Evolutionary conservation across 2,888 invertebrate genomes (phyloP).

Genomic region (Ormia ochracea): DNA sequence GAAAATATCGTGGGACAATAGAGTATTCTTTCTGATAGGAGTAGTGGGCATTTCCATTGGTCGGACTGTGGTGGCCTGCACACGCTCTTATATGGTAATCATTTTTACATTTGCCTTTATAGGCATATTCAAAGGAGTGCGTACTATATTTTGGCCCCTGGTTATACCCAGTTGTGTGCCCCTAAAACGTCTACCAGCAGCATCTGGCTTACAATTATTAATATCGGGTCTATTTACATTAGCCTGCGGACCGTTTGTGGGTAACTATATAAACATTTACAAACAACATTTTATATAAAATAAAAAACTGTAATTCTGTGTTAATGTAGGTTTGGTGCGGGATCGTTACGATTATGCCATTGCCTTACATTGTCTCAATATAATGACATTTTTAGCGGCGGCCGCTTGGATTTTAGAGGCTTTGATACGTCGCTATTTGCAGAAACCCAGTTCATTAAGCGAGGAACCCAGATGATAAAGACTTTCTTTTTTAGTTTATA

Average conservation of each 20-base stretch:
- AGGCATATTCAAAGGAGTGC: constrained; percentile 84
- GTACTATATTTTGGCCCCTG: constrained; percentile 85
- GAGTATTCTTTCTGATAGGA: constrained; percentile 83
- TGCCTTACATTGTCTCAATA: constrained; percentile 82
- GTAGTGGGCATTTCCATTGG: constrained; percentile 82
- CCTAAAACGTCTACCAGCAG: constrained; percentile 83
- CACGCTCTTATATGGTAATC: constrained; percentile 79
- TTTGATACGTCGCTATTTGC: constrained; percentile 68
- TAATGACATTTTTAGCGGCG: constrained; percentile 81
- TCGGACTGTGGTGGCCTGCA: constrained; percentile 80
- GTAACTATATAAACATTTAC: constrained; percentile 74
- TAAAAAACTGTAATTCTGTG: neutral
- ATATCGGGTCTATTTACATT: constrained; percentile 82
- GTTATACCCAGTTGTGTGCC: constrained; percentile 85
- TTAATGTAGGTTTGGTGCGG: constrained; percentile 80
- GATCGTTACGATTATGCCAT: constrained; percentile 81
- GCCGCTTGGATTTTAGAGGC: constrained; percentile 81
- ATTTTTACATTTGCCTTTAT: constrained; percentile 81
- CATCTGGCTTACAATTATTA: constrained; percentile 83
- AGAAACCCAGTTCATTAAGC: constrained; percentile 48
- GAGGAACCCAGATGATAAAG: constrained; percentile 46
- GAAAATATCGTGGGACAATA: constrained; percentile 83
- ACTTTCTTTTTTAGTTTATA: neutral
- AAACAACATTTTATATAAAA: neutral
- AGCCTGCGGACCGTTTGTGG: constrained; percentile 82